Percentiles rank a stretch among this genome's conserved stretches.
Evolutionary conservation across 1,140 invertebrate species (phyloP).

Genomic region (Patella vulgata): DNA sequence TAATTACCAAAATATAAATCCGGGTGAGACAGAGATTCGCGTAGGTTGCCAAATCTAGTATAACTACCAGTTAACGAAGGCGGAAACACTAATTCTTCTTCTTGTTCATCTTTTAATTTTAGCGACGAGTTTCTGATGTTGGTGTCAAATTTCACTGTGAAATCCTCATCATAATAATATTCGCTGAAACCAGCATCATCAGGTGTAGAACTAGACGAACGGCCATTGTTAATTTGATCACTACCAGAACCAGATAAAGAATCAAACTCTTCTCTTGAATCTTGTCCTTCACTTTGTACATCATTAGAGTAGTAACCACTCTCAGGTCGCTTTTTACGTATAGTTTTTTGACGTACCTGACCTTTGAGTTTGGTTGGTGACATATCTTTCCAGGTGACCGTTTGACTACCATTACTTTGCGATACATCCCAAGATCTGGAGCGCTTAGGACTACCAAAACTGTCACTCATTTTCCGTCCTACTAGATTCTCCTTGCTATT

Average conservation of each 20-base stretch:
- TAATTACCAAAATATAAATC: constrained; percentile 39
- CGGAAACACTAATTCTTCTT: constrained; percentile 42
- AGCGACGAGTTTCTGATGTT: constrained; percentile 36
- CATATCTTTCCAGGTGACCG: constrained; percentile 42
- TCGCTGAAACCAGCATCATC: constrained; percentile 46
- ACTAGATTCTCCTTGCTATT: neutral
- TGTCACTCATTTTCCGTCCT: constrained; percentile 10
- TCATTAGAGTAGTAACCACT: constrained; percentile 45
- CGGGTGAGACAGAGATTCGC: constrained; percentile 35
- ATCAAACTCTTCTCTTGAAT: constrained; percentile 36
- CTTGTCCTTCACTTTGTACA: constrained; percentile 37
- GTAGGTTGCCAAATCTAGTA: constrained; percentile 42
- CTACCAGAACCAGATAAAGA: constrained; percentile 26
- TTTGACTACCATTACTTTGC: constrained; percentile 7
- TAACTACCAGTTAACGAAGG: constrained; percentile 57
- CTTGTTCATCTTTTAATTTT: constrained; percentile 13
- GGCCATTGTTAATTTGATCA: constrained; percentile 17
- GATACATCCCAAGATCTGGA: too few species aligned
- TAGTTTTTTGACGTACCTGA: constrained; percentile 15
- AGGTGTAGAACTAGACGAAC: constrained; percentile 17
- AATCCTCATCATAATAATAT: constrained; percentile 63
- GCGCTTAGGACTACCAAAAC: neutral
- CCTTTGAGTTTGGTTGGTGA: constrained; percentile 39
- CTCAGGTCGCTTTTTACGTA: constrained; percentile 15
- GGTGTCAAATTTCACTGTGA: constrained; percentile 59